Conservation (phyloP, 2,797 vertebrate species). For the Macropus fuliginosus region DNA sequence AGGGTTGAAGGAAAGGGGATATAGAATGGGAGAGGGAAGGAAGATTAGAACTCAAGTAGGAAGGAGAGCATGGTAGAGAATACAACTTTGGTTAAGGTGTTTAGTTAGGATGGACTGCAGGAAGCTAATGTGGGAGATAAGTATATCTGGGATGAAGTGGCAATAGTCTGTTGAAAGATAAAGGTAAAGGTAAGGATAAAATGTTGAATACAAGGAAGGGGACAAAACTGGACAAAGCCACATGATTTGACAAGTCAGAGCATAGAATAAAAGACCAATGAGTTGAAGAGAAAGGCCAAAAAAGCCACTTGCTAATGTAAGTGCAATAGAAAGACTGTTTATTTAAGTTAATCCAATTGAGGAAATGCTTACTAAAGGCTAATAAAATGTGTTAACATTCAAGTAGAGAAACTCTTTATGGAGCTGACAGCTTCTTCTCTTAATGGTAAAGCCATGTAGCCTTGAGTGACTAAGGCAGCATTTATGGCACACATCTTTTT, state of each 20-base stretch:
- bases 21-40: neutral
- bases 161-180: constrained; percentile 23
- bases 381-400: constrained; percentile 8
- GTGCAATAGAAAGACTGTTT: constrained; percentile 57
- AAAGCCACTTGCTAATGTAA: constrained; percentile 25
- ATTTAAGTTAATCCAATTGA: constrained; percentile 45
- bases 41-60: constrained; percentile 56
- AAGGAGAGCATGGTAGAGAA: constrained; percentile 62
- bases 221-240: constrained; percentile 36
- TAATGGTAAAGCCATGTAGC: neutral
- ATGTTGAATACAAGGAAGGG: neutral
- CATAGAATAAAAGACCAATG: constrained; percentile 29
- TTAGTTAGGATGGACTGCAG: constrained; percentile 74
- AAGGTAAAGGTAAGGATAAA: constrained; percentile 45
- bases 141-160: constrained; percentile 47
- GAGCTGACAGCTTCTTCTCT: constrained; percentile 36
- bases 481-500: neutral
- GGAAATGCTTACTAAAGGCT: constrained; percentile 17
- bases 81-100: constrained; percentile 17
- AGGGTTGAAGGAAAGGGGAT: neutral
- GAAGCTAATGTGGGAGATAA: constrained; percentile 55
- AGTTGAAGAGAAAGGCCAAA: constrained; percentile 44
- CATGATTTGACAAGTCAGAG: constrained; percentile 6
- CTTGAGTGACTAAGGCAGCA: neutral
- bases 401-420: constrained; percentile 14